phyloP scores from a whole-genome alignment of 2,888 invertebrate species.

The Drosophila nigricruria region DNA sequence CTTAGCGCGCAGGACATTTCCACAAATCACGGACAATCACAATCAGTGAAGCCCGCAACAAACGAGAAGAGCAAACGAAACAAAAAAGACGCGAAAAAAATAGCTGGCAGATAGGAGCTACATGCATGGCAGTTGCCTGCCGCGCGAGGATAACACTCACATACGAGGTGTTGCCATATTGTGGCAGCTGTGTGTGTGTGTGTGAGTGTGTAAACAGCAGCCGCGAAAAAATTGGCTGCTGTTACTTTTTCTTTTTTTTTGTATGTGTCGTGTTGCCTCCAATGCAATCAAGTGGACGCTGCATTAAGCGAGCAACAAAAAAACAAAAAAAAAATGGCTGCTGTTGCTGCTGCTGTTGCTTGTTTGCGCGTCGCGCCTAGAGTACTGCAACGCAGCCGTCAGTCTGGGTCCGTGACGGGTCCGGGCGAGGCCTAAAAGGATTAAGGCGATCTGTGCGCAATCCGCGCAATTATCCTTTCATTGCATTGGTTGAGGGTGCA shows the following conservation, averaged over 20 bases:
- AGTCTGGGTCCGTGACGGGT: slow-evolving; percentile 39
- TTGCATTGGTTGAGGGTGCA: slow-evolving; percentile 51
- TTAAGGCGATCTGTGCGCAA: slow-evolving; percentile 83
- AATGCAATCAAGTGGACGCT: slow-evolving; percentile 79
- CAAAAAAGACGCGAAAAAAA: slow-evolving; percentile 39
- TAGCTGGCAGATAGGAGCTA: slow-evolving; percentile 23
- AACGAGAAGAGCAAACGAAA: slow-evolving; percentile 31
- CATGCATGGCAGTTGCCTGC: slow-evolving; percentile 48
- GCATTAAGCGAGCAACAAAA: slow-evolving; percentile 44
- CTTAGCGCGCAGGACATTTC: slow-evolving; percentile 18
- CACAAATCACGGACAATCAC: slow-evolving; percentile 74
- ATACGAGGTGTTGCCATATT: slow-evolving; percentile 55
- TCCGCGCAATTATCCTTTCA: slow-evolving; percentile 82
- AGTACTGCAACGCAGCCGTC: slow-evolving; percentile 36
- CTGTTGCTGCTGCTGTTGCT: slow-evolving; percentile 23
- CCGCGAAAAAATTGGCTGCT: slow-evolving; percentile 67
- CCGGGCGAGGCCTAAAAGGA: slow-evolving; percentile 72
- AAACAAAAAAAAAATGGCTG: slow-evolving; percentile 31
- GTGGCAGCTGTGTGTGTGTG: slow-evolving; percentile 37
- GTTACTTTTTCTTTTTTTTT: slow-evolving; percentile 26
- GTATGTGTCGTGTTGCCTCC: slow-evolving; percentile 34
- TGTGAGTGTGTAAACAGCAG: slow-evolving; percentile 51
- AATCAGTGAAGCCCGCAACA: slow-evolving; percentile 45
- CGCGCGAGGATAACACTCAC: slow-evolving; percentile 51
- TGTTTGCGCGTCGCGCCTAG: slow-evolving; percentile 51